phyloP scores from a whole-genome alignment of 2,113 vertebrate species.

The Guaruba guarouba region DNA sequence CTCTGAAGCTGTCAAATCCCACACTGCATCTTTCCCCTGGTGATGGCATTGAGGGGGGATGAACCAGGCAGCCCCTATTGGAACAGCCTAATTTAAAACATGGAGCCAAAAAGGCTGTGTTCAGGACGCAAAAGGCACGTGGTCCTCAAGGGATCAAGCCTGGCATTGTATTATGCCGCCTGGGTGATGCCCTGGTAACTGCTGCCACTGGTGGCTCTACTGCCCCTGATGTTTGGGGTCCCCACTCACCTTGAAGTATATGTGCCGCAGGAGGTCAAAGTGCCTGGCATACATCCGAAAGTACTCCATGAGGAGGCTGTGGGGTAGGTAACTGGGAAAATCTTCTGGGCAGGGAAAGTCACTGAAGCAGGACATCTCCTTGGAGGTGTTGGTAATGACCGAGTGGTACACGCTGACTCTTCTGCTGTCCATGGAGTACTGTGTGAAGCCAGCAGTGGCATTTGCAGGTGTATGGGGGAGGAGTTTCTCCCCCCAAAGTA shows the following conservation, averaged over 20 bases:
- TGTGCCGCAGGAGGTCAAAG: constrained; percentile 80
- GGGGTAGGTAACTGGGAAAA: constrained; percentile 84
- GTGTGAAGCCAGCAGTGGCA: not conserved
- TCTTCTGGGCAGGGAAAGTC: constrained; percentile 87
- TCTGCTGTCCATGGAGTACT: constrained; percentile 74
- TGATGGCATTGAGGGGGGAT: not conserved
- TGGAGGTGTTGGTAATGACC: constrained; percentile 85
- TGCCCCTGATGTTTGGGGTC: accelerated
- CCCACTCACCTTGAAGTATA: constrained; percentile 81
- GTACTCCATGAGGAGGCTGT: constrained; percentile 82
- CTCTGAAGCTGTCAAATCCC: not conserved
- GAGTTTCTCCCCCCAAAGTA: not conserved
- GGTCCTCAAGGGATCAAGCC: accelerated
- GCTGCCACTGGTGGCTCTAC: not conserved
- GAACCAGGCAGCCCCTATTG: not conserved
- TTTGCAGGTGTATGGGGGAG: not conserved
- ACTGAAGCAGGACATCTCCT: constrained; percentile 93
- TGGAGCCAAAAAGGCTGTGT: accelerated
- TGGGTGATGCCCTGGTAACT: not conserved
- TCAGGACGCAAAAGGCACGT: accelerated
- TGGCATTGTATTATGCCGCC: accelerated
- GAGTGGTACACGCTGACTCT: constrained; percentile 83
- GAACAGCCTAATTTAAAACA: not conserved
- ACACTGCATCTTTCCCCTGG: not conserved
- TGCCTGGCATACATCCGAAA: constrained; percentile 77